phyloP scores from a whole-genome alignment of 1,140 invertebrate species.

The Drusus annulatus region DNA sequence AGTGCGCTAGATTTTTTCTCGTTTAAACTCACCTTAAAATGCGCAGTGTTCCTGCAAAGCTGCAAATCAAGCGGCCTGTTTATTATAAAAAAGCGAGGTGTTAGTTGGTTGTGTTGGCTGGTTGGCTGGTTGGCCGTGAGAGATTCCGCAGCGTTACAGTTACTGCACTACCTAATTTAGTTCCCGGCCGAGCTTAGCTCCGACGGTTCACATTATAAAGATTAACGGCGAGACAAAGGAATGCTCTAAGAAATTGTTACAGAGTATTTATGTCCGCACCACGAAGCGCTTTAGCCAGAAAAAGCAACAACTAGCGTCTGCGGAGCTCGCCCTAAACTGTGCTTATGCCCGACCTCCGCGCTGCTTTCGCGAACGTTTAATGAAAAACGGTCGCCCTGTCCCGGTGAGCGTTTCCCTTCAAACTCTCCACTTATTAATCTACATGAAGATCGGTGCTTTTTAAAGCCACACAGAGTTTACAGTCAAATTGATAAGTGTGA shows the following conservation, averaged over 20 bases:
- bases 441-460: not conserved
- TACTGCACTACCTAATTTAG: conserved; percentile 33
- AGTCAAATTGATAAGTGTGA: no score
- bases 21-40: no score
- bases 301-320: conserved; percentile 18
- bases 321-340: conserved; percentile 9
- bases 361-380: conserved; percentile 19
- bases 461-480: no score
- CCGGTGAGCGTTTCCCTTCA: not conserved
- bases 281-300: conserved; percentile 23
- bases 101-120: not conserved
- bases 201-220: conserved; percentile 43
- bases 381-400: not conserved
- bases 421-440: conserved; percentile 1
- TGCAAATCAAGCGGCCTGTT: no score
- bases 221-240: conserved; percentile 46
- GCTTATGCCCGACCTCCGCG: not conserved
- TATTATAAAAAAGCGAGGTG: not conserved
- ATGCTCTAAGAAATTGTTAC: conserved; percentile 45
- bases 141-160: not conserved
- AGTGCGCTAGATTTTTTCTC: no score
- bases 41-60: no score
- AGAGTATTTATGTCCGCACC: conserved; percentile 36
- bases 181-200: conserved; percentile 16
- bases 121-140: not conserved